phyloP scores from a whole-genome alignment of 2,113 vertebrate species.

The Saimiri boliviensis region DNA sequence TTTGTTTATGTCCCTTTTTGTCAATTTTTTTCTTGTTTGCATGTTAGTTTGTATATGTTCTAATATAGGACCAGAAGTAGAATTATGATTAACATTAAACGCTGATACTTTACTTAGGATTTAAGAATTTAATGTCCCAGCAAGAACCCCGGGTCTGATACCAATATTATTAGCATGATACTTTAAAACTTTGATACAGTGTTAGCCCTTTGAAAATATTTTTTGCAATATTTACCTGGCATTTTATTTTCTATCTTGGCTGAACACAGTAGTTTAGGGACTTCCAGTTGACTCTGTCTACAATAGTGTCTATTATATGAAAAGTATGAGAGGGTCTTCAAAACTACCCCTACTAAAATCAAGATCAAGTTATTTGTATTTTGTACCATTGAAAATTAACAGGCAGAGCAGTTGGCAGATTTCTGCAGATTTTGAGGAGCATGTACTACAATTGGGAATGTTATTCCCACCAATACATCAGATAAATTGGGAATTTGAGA shows the following conservation, averaged over 20 bases:
- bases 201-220: not conserved
- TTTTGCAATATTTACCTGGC: not conserved
- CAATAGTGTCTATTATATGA: not conserved
- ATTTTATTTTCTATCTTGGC: not conserved
- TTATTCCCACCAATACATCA: not conserved
- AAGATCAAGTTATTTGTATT: not conserved
- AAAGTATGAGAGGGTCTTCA: not conserved
- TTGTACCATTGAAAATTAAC: not conserved
- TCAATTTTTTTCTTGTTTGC: not conserved
- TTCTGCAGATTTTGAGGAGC: not conserved
- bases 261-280: not conserved
- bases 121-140: not conserved
- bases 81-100: not conserved
- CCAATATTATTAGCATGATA: not conserved
- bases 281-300: not conserved
- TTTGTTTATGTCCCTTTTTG: not conserved
- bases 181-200: not conserved
- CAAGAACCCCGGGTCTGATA: not conserved
- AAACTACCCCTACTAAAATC: not conserved
- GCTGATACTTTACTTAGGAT: not conserved
- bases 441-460: not conserved
- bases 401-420: not conserved
- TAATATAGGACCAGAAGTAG: not conserved
- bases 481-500: not conserved
- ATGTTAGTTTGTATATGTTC: not conserved